Evolutionary conservation across 2,888 invertebrate species (phyloP), one percentile per base, ranked within the genome.

Genomic region (Falcaria lacertinaria): DNA sequence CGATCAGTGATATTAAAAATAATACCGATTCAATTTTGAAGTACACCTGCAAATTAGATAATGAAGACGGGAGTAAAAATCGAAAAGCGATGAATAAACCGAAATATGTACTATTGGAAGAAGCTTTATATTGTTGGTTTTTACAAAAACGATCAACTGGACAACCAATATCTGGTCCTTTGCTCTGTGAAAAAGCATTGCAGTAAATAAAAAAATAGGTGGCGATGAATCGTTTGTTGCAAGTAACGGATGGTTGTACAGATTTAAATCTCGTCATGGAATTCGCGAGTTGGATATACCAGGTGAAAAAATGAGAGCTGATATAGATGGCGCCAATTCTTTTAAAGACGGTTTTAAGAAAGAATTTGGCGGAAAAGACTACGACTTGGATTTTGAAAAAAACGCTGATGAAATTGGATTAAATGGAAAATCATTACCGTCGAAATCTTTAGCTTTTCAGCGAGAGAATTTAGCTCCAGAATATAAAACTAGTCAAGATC

Each of bases 1-100:
- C 57, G 44, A 58, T 61, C 44, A 54, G 52, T 52, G 61, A 61
- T 50, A 58, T 60, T 47, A 60, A 57, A 45, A 60, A 54, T 45
- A 57, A 57, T 54, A 52, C 43, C 15, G 50, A 58, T 51, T 49
- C 50, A 48, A 60, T 60, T 57, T 50, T 61, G 47, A 17, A 15
- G 41, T 59, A 50, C 50, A 54, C 55, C 42, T 52, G 52, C 53
- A 54, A 53, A 54, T 52, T 55, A 34, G 41, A 56, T 38, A 54
- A 38, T 47, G 54, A 58, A 50, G 52, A 56, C 43, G 47, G 57
- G 43, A 52, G 52, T 57, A 51, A 50, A 51, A 49, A 54, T 51
- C 45, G 54, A 8, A 62, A 61, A 60, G 33, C 49, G 37, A 57
- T 58, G 55, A 60, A 56, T 42, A 58, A 55, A 50, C 43, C 52